A percentile compares a stretch with the other conserved stretches of the same genome.
Conservation (phyloP, 2,888 invertebrate species). For the Tholera decimalis region DNA sequence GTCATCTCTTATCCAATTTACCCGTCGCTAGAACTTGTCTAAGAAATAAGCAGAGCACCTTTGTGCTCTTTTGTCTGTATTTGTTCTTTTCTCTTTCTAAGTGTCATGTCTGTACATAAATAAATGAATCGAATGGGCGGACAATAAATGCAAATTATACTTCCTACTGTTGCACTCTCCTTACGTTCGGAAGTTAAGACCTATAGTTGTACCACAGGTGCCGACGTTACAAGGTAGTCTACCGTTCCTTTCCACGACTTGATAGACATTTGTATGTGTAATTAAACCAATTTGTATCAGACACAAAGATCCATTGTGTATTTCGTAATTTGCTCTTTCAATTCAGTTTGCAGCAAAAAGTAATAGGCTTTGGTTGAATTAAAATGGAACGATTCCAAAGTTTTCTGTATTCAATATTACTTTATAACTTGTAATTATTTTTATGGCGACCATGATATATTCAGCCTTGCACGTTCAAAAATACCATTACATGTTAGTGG, state of each 20-base stretch:
- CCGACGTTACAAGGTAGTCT: conserved; percentile 33
- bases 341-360: conserved; percentile 24
- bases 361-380: background rate
- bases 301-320: conserved; percentile 61
- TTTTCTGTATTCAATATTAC: background rate
- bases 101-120: no score
- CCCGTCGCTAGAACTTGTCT: no score
- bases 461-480: no score
- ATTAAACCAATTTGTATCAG: conserved; percentile 53
- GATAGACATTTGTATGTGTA: conserved; percentile 61
- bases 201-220: background rate
- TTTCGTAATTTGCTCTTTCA: conserved; percentile 23
- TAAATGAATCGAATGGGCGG: no score
- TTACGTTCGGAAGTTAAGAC: conserved; percentile 8
- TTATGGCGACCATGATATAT: background rate
- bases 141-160: conserved; percentile 1
- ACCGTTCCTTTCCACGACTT: conserved; percentile 37
- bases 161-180: background rate
- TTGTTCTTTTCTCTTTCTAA: no score
- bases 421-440: background rate
- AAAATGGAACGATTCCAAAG: conserved; percentile 5
- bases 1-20: no score
- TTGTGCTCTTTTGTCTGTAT: no score
- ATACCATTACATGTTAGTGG: no score
- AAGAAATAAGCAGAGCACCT: no score